These are phyloP conservation scores for Eulemur rufifrons DNA, from an alignment of 2,113 vertebrate species.

Conservation along the genomic window DNA sequence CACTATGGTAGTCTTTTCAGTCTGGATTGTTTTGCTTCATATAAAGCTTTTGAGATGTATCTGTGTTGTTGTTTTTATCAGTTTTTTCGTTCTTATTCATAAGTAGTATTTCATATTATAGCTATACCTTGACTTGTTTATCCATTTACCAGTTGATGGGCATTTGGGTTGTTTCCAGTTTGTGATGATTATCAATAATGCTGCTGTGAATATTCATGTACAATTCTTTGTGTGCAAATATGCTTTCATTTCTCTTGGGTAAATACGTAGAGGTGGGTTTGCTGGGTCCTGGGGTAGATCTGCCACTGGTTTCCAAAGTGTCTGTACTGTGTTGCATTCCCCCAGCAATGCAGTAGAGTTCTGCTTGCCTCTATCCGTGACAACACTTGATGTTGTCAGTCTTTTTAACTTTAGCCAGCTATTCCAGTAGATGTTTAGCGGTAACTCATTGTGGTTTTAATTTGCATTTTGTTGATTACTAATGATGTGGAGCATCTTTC, in stretches of 20 bases:
- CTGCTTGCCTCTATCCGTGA: not conserved
- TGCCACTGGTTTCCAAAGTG: not conserved
- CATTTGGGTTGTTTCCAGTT: conserved; percentile 6
- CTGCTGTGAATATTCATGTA: not conserved
- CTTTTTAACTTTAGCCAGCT: conserved; percentile 15
- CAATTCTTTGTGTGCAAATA: not conserved
- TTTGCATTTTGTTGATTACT: conserved; percentile 48
- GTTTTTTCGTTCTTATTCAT: conserved; percentile 30
- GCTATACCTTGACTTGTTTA: not conserved
- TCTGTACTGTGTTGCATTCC: not conserved
- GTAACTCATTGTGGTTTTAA: not conserved
- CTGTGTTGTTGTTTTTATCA: not conserved
- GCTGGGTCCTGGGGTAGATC: not conserved
- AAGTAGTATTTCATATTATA: not conserved
- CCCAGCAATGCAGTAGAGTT: not conserved
- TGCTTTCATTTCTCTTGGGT: conserved; percentile 3
- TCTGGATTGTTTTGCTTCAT: not conserved
- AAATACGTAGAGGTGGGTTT: not conserved
- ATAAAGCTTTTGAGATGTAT: conserved; percentile 36
- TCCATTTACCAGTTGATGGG: not conserved
- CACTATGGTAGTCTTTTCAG: not conserved
- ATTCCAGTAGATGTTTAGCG: not conserved
- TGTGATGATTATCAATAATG: not conserved
- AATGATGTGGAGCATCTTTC: conserved; percentile 12
- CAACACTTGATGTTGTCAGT: not conserved